A percentile compares a stretch with the other conserved stretches of the same genome.
These are phyloP conservation scores for Drosophila murphyi DNA, from an alignment of 1,140 invertebrate genomes.

Conservation along the genomic window DNA sequence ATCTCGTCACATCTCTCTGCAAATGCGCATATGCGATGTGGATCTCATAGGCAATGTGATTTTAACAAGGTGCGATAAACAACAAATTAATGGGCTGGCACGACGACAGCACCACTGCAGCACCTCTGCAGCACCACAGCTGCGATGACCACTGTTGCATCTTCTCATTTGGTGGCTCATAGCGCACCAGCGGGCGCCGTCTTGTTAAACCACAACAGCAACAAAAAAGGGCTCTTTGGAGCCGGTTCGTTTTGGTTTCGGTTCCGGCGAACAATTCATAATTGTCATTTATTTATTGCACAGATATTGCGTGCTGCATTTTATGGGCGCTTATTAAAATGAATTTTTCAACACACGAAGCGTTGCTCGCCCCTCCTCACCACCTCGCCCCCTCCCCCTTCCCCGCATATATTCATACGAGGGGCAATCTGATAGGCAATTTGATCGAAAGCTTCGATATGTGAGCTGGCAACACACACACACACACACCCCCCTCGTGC, in stretches of 20 bases:
- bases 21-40: background rate
- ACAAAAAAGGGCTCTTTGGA: constrained; percentile 16
- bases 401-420: background rate
- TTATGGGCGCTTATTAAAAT: constrained; percentile 82
- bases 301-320: constrained; percentile 71
- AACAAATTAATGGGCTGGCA: constrained; percentile 74
- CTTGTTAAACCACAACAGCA: constrained; percentile 10
- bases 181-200: constrained; percentile 64
- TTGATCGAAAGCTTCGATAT: constrained; percentile 82
- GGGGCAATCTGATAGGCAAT: constrained; percentile 60
- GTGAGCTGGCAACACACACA: constrained; percentile 31
- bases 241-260: constrained; percentile 17
- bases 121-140: constrained; percentile 3
- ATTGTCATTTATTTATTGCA: constrained; percentile 83
- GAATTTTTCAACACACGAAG: constrained; percentile 76
- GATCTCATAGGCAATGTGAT: constrained; percentile 57
- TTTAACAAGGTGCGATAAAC: constrained; percentile 83
- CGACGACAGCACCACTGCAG: constrained; percentile 67
- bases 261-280: constrained; percentile 71
- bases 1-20: constrained; percentile 20
- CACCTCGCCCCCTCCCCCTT: background rate
- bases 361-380: background rate
- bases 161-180: constrained; percentile 46
- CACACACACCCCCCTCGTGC: background rate
- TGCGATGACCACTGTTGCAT: background rate